These are phyloP conservation scores for Sprattus sprattus DNA, from an alignment of 2,113 vertebrate genomes.

Conservation along the genomic window DNA sequence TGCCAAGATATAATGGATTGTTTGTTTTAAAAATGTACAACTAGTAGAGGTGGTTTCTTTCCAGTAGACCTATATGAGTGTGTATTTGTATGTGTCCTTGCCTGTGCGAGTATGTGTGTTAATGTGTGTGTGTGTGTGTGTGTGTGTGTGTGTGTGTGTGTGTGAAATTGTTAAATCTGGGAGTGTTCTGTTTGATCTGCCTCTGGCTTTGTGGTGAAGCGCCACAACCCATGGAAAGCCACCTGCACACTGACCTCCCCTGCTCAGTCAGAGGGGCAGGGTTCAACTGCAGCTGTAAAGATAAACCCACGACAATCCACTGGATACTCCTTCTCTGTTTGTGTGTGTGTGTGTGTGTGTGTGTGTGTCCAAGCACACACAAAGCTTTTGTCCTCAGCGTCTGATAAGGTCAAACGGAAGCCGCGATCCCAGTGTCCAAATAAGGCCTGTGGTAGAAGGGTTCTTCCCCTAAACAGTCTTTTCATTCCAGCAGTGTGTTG, in stretches of 20 bases:
- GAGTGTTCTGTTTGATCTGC: conserved; percentile 18
- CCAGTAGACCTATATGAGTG: neutral
- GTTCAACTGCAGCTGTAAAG: conserved; percentile 21
- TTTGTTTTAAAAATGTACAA: neutral
- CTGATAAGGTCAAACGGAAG: neutral
- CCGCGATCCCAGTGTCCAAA: neutral
- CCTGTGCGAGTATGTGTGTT: neutral
- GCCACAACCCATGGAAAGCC: conserved; percentile 16
- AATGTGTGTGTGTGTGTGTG: neutral
- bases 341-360: neutral
- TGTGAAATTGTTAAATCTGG: neutral
- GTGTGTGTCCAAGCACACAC: neutral
- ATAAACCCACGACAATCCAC: conserved; percentile 3
- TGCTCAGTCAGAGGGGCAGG: conserved; percentile 4
- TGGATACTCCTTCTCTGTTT: neutral
- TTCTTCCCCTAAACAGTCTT: neutral
- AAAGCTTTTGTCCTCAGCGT: neutral
- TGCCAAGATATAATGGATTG: neutral
- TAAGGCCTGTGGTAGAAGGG: neutral
- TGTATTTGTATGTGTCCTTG: neutral
- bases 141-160: neutral
- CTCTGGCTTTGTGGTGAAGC: conserved; percentile 12
- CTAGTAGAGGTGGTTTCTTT: neutral
- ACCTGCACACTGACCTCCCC: conserved; percentile 5
- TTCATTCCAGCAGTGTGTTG: neutral